Conservation (phyloP, 2,888 invertebrate species). For the Punctoribates punctum region DNA sequence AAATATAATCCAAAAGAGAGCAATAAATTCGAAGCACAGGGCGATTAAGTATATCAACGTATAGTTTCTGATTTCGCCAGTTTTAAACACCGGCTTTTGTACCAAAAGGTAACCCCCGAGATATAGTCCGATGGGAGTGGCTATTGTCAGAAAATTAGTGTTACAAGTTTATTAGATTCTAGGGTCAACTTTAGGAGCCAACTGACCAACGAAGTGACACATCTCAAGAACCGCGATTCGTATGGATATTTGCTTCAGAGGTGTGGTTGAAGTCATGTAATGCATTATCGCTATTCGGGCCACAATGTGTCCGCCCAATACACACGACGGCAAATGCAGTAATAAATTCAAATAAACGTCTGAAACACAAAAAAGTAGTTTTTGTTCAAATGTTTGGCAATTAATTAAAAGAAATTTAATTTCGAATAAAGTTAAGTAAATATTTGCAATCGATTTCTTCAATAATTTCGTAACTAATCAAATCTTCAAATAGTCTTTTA, state of each 20-base stretch:
- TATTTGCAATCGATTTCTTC: no score
- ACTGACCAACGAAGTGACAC: background rate
- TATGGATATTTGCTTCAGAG: background rate
- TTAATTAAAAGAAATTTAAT: no score
- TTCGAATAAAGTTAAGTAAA: no score
- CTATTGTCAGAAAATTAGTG: background rate
- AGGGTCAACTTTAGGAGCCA: background rate
- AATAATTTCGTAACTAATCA: no score
- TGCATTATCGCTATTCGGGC: background rate
- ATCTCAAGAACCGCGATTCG: background rate
- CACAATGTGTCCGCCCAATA: background rate
- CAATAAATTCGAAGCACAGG: background rate
- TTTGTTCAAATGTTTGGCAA: no score
- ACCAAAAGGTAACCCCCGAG: conserved; percentile 2
- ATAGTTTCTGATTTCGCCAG: background rate
- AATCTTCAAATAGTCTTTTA: no score
- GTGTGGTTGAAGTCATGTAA: conserved; percentile 11
- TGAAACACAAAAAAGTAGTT: background rate
- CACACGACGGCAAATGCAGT: no score
- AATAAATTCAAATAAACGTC: no score
- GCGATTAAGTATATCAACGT: background rate
- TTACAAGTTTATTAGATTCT: background rate
- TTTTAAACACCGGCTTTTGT: background rate
- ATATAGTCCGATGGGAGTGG: background rate
- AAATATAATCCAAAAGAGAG: background rate